Base-by-base conservation (phyloP, 1,140 invertebrate genomes). In the Drosophila chauvacae region DNA sequence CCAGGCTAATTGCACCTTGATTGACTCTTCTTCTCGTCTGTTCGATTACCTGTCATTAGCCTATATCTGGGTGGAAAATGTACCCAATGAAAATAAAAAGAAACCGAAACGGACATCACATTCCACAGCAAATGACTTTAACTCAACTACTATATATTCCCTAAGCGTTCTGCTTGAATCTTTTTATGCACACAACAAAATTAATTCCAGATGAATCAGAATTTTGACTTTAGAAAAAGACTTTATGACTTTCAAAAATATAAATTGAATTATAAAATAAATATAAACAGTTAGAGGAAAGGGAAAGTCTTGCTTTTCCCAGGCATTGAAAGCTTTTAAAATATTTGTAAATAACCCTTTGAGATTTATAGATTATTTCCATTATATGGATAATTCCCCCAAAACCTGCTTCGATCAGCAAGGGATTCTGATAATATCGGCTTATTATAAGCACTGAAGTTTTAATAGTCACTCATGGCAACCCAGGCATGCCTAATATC, bases 1-100 rank as follows among this genome's bases (percentile, higher is more conserved):
- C 53, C 33, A 6, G 57, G 44, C 85, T 87, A 87, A 87, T 87
- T 87, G 80, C 84, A 75, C 68, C 77, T 88, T 84, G 84, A 87
- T 87, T 80, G 84, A 88, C 84, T 87, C 82, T 78, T 77, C 75
- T 60, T 59, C 45, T 10, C 10, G 10, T 11, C 13, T 23, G 51
- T 71, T 72, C 74, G 75, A 59, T 65, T 77, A 44, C 61, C 41
- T 45, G 79, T 81, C 79, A 81, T 81, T 81, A 81, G 79, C 65
- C 68, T 39, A 68, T 70, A 69, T 53, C 47, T 53, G 60, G 41
- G 23, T 39, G 30, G 47, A 62, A 33, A 62, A 28, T 9, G 16
- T 23, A 50, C 30, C 28, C 7, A 33, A 33, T 37, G 14, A 37
- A 55, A 35, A 37, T 16, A 55, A 35, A 50, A 50, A 50, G 26